Base-by-base conservation (phyloP, 2,797 vertebrate species). In the Zalophus californianus region DNA sequence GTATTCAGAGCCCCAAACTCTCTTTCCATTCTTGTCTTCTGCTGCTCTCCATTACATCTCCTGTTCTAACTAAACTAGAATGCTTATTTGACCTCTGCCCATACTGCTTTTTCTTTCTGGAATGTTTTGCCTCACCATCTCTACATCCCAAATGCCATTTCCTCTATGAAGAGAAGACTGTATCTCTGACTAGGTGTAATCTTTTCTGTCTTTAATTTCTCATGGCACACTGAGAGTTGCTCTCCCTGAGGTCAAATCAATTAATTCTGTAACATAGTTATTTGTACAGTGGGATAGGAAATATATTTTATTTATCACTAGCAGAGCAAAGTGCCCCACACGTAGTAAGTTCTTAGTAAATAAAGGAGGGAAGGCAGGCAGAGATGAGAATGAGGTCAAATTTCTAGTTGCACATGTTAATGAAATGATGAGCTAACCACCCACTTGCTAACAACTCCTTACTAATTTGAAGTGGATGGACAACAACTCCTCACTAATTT, bases 211-310 rank as follows among this genome's bases (percentile, higher is more conserved):
- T 96, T 83, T 95, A 86, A 68, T 12, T 92, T 95, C 72, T 97
- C 35, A 79, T n/a, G 48, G 50, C 10, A 94, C 35, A n/a, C 14
- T 66, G 58, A 77, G 38, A 93, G 29, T 5, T 79, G 83, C 25
- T 80, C 29, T 97, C 72, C 91, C 94, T 32, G 68, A 87, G 32
- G 79, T 87, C 2, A 88, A 80, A 90, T 60, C 2, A 18, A 88
- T 94, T 86, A 91, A 64, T 90, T 84, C 87, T 85, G 10, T 84
- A 96, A 82, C n/a, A 85, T 2, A 86, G 68, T 80, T 93, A 96
- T 94, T 79, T 48, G 16, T 75, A 48, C 27, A 92, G 78, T 72
- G 48, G 72, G 72, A 6, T 23, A 52, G 52, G 32, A 6, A 86
- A 58, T 80, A 52, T 27, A 78, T 82, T 90, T 90, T 52, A 32